These are phyloP conservation scores for Porites lobata DNA, from an alignment of 92 coral and sea anemone species.

Conservation along the genomic window DNA sequence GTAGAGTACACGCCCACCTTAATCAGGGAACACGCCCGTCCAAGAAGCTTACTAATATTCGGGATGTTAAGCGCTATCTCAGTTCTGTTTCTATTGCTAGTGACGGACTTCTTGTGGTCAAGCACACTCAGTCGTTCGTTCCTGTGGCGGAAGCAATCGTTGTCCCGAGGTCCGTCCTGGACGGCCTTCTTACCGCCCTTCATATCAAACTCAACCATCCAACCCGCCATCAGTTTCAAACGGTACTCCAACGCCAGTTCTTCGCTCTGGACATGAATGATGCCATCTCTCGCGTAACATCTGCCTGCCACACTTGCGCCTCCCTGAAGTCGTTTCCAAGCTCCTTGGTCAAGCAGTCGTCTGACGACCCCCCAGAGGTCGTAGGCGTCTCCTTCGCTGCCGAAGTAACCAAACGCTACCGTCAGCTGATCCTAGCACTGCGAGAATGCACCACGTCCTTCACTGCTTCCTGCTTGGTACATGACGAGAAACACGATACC, in stretches of 20 bases:
- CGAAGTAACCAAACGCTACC: slow-evolving; percentile 27
- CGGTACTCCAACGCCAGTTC: slow-evolving; percentile 33
- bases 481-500: no score
- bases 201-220: slow-evolving; percentile 48
- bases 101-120: slow-evolving; percentile 53
- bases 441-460: no score
- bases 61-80: slow-evolving; percentile 22
- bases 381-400: slow-evolving; percentile 45
- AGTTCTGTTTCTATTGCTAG: slow-evolving; percentile 19
- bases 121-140: not conserved
- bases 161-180: slow-evolving; percentile 29
- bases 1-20: not conserved
- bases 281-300: slow-evolving; percentile 38
- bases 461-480: no score
- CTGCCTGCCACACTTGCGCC: no score
- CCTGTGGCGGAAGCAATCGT: slow-evolving; percentile 16
- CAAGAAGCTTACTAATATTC: slow-evolving; percentile 10
- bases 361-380: slow-evolving; percentile 44
- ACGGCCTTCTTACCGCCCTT: slow-evolving; percentile 58
- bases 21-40: slow-evolving; percentile 49
- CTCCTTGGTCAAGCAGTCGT: not conserved
- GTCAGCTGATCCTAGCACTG: not conserved
- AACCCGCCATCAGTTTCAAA: slow-evolving; percentile 33
- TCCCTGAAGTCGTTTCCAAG: no score
- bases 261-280: slow-evolving; percentile 46